Percentiles rank a stretch among this genome's conserved stretches.
Conservation (phyloP, 2,797 vertebrate species). For the Galaxias olidus region DNA sequence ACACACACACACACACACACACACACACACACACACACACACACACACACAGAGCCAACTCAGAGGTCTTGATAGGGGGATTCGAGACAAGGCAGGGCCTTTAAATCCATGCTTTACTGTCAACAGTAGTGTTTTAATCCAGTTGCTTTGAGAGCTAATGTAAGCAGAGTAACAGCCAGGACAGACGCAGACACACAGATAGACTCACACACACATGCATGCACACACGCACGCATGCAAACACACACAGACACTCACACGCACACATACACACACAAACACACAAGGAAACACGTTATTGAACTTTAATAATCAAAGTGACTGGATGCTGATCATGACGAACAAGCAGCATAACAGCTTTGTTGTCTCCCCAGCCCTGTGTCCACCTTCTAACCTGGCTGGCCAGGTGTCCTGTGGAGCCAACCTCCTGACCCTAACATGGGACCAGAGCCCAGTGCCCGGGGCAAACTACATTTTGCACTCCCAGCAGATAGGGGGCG, state of each 20-base stretch:
- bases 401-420: slow-evolving; percentile 46
- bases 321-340: too few species aligned
- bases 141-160: slow-evolving; percentile 8
- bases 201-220: too few species aligned
- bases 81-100: slow-evolving; percentile 52
- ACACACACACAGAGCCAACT: not conserved
- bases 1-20: too few species aligned
- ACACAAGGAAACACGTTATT: too few species aligned
- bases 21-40: not conserved
- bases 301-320: too few species aligned
- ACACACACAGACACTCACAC: not conserved
- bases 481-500: slow-evolving; percentile 21
- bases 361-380: slow-evolving; percentile 49
- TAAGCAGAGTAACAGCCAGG: slow-evolving; percentile 9
- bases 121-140: slow-evolving; percentile 39
- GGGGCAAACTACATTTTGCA: slow-evolving; percentile 47
- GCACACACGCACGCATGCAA: not conserved
- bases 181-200: not conserved
- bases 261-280: too few species aligned
- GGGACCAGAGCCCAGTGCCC: slow-evolving; percentile 49
- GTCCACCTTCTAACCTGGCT: slow-evolving; percentile 55
- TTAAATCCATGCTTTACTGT: slow-evolving; percentile 50
- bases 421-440: slow-evolving; percentile 53
- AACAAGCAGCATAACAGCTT: not conserved
- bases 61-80: slow-evolving; percentile 40